A percentile compares a stretch with the other conserved stretches of the same genome.
Conservation (phyloP, 1,140 invertebrate genomes). For the Heliconius melpomene region DNA sequence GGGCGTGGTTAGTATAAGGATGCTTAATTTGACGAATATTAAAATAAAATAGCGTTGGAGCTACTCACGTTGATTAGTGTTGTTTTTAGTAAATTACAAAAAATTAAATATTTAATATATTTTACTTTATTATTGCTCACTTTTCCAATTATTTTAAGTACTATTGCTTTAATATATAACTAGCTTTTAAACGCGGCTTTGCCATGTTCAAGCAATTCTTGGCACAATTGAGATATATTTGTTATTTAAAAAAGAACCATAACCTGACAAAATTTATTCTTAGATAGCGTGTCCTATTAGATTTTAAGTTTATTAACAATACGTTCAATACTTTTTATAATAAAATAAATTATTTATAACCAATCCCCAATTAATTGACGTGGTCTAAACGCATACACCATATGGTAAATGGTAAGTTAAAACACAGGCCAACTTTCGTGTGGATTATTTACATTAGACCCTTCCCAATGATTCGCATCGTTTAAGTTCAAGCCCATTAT, state of each 20-base stretch:
- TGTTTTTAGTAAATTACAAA: neutral
- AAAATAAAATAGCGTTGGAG: slow-evolving; percentile 11
- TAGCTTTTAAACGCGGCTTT: too few relatives aligned
- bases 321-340: neutral
- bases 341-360: neutral
- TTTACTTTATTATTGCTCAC: neutral
- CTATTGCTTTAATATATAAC: neutral
- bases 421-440: slow-evolving; percentile 27
- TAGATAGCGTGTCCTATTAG: neutral
- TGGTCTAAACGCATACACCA: neutral
- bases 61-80: neutral
- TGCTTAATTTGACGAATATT: slow-evolving; percentile 20
- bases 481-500: slow-evolving; percentile 65
- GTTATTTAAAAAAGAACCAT: too few relatives aligned
- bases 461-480: slow-evolving; percentile 56
- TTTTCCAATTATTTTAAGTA: neutral
- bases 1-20: slow-evolving; percentile 3
- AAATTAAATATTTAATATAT: neutral
- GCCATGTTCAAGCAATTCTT: too few relatives aligned
- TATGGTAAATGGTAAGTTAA: neutral
- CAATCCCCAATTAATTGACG: neutral
- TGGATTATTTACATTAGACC: slow-evolving; percentile 53
- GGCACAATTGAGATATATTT: neutral
- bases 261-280: neutral
- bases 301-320: neutral